A percentile compares a stretch with the other conserved stretches of the same genome.
Conservation (phyloP, 2,888 invertebrate species). For the Morpho helenor region DNA sequence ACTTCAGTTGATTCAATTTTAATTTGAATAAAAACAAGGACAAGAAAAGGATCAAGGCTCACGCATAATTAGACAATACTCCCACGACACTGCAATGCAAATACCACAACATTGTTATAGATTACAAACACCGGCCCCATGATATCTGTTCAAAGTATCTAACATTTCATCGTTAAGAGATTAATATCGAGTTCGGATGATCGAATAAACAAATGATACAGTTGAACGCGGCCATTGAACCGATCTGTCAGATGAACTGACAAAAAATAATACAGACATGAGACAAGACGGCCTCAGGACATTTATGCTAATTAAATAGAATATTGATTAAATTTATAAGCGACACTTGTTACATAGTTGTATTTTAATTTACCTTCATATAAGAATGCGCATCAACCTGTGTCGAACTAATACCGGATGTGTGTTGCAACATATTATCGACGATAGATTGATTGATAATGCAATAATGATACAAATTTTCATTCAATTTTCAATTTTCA, state of each 20-base stretch:
- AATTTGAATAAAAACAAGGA: too few relatives aligned
- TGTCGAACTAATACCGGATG: too few relatives aligned
- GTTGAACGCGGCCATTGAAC: slow-evolving; percentile 58
- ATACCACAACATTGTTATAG: slow-evolving; percentile 37
- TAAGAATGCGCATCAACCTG: too few relatives aligned
- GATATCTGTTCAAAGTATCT: slow-evolving; percentile 59
- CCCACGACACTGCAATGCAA: slow-evolving; percentile 2
- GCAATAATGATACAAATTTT: too few relatives aligned
- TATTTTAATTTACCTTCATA: too few relatives aligned
- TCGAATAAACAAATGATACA: slow-evolving; percentile 73
- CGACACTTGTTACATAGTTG: too few relatives aligned
- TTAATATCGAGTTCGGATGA: slow-evolving; percentile 64
- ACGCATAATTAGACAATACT: slow-evolving; percentile 2
- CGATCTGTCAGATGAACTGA: slow-evolving; percentile 49
- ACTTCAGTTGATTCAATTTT: too few relatives aligned
- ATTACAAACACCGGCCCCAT: slow-evolving; percentile 26
- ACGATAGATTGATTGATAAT: too few relatives aligned
- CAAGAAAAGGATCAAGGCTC: too few relatives aligned
- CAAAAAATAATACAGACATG: slow-evolving; percentile 13
- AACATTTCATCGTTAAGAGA: slow-evolving; percentile 63
- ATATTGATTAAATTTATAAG: not conserved
- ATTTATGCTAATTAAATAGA: not conserved
- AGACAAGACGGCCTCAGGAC: slow-evolving; percentile 14
- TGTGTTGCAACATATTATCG: too few relatives aligned
- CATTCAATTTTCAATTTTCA: too few relatives aligned